Conservation (phyloP, 2,888 invertebrate species). For the Melieria picta region DNA sequence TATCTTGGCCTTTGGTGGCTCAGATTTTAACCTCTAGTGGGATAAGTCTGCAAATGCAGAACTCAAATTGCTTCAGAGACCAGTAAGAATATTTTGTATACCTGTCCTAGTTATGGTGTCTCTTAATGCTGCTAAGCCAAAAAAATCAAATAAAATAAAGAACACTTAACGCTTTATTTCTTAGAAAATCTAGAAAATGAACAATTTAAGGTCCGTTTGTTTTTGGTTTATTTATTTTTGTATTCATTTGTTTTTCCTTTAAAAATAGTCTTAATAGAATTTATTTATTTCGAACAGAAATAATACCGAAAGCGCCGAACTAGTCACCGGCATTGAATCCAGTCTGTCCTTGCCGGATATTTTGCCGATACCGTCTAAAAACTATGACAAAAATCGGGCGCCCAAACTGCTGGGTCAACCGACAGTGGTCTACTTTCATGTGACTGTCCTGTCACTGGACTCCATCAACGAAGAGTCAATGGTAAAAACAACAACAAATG, state of each 20-base stretch:
- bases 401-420: constrained; percentile 87
- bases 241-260: no score
- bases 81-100: no score
- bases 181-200: background rate
- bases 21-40: no score
- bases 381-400: constrained; percentile 89
- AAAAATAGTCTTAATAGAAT: background rate
- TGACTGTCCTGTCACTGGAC: constrained; percentile 88
- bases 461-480: constrained; percentile 97
- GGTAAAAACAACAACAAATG: constrained; percentile 59
- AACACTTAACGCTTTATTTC: background rate
- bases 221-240: no score
- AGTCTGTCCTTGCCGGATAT: constrained; percentile 86
- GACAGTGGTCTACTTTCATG: constrained; percentile 90
- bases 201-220: no score
- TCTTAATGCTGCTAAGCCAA: no score
- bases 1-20: no score
- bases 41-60: no score
- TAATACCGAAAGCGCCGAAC: constrained; percentile 65
- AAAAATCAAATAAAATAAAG: no score
- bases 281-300: constrained; percentile 48
- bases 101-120: no score
- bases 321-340: constrained; percentile 68
- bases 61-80: no score
- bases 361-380: constrained; percentile 83